These are phyloP conservation scores for Isurus oxyrinchus DNA, from an alignment of 2,113 vertebrate species.

Conservation along the genomic window DNA sequence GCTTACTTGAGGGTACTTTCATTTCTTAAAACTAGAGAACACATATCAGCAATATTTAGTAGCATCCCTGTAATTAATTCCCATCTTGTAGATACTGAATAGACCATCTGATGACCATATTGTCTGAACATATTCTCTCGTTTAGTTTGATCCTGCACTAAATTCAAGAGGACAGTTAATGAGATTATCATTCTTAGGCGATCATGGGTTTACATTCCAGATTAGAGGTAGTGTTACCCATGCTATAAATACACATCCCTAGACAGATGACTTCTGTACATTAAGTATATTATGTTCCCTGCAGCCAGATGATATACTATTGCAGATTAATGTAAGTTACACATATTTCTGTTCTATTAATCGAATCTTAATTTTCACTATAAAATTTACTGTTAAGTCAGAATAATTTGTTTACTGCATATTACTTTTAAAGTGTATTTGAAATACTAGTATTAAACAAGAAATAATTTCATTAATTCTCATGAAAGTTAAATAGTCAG, in stretches of 20 bases:
- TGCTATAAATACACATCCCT: neutral
- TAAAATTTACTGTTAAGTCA: neutral
- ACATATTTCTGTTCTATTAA: neutral
- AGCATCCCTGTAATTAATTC: neutral
- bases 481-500: neutral
- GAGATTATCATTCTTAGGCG: neutral
- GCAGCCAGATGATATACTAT: neutral
- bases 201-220: neutral
- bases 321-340: neutral
- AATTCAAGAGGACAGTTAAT: neutral
- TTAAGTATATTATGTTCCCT: neutral
- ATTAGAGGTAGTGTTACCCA: neutral
- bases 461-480: neutral
- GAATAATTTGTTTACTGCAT: neutral
- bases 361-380: neutral
- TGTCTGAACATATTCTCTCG: neutral
- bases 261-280: neutral
- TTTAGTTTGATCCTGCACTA: neutral
- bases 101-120: neutral
- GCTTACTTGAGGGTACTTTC: neutral
- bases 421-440: neutral
- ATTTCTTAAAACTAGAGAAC: neutral
- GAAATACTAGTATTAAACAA: neutral
- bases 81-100: neutral
- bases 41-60: neutral